Base-by-base conservation (phyloP, 2,888 invertebrate genomes). In the Phortica magna region DNA sequence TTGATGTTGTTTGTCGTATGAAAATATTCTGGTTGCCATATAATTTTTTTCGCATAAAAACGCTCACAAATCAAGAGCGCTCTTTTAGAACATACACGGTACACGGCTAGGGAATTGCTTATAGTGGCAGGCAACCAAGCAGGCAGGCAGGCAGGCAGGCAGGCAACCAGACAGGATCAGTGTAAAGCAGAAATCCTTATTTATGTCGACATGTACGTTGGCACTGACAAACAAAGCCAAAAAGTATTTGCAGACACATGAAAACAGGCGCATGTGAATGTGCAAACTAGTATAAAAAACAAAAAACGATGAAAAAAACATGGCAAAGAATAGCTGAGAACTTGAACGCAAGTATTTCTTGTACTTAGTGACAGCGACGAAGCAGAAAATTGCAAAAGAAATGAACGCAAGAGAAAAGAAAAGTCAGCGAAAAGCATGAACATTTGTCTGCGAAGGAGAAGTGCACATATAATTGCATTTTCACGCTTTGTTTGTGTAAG, bases 351-450 rank as follows among this genome's bases (percentile, higher is more conserved):
- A 19, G 61, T 19, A 61, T 17, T 61, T 61, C 17, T 22, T 61
- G 48, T 74, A 65, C 65, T 74, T 65, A 74, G 74, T 65, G 74
- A 39, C 74, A 64, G 74, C 74, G 74, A 43, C 74, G 74, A 64
- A 48, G 74, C 74, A 57, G 72, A 73, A 73, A 73, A 73, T 73
- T 73, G 65, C 74, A 74, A 74, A 73, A 73, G 61, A 73, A 73
- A 55, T 22, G 39, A n/a, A 19, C 9, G 17, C 7, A 39, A 17
- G 43, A 68, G 42, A 73, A 59, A 64, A 31, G 72, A 53, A 55
- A 55, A 22, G 31, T 39, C 48, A 19, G 19, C 9, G 53, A 53
- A 74, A 73, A 64, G 22, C 64, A 31, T 59, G 59, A 65, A 64
- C 48, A 53, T 39, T 59, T 61, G 43, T 61, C 48, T 73, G 64